Evolutionary conservation across 1,140 invertebrate genomes (phyloP), one percentile per base, ranked within the genome.

Genomic region (Melitaea cinxia): DNA sequence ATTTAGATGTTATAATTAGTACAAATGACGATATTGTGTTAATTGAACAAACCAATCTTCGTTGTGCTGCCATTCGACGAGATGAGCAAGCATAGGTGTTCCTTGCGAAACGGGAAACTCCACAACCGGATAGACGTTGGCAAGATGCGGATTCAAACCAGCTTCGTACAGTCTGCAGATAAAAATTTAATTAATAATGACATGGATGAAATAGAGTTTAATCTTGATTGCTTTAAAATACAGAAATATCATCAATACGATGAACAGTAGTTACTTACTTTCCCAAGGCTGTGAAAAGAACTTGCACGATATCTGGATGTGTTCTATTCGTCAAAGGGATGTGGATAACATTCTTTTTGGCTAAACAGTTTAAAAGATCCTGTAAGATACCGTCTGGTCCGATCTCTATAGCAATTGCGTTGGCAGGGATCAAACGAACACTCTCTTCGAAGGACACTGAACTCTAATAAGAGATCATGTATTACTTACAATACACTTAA

Each of bases 31-130:
- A n/a, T n/a, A n/a, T n/a, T n/a, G n/a, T n/a, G n/a, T 14, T 14
- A 14, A 14, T 39, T 14, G 15, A 10, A 55, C 91, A 83, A 83
- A 94, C 94, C 94, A 96, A 68, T 95, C 93, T 68, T 96, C 94
- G 6, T 93, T 94, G 84, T 99, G 98, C 79, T 99, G 97, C 98
- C 98, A 99, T 65, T 94, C 94, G 0, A 97, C 93, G 0, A 97
- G 39, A 1, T 17, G 17, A 2, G 39, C 10, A 45, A 45, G 15
- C 92, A 95, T 95, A 0, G 95, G 94, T 0, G 96, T 98, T 14
- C 95, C 94, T 93, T n/a, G n/a, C n/a, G n/a, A n/a, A n/a, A n/a
- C n/a, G n/a, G n/a, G n/a, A n/a, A n/a, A n/a, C n/a, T n/a, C 82
- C 0, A 96, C 91, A 35, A 88, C 81, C 0, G 94, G 93, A 82